phyloP scores from a whole-genome alignment of 2,888 invertebrate species.

The Panopea generosa region DNA sequence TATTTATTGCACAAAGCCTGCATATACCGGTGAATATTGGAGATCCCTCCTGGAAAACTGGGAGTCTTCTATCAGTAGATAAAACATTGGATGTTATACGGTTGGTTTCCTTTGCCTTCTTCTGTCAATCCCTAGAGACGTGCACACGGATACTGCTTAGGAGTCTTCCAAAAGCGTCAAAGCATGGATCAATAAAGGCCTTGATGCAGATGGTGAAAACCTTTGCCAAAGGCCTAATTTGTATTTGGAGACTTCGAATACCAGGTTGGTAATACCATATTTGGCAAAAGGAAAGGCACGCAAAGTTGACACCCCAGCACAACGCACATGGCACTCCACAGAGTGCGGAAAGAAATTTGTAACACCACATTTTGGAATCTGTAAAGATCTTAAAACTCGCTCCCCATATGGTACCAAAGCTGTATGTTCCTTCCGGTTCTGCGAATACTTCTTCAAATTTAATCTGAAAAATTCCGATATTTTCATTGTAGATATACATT shows the following conservation, averaged over 20 bases:
- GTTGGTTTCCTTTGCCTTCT: not conserved
- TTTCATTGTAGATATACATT: not conserved
- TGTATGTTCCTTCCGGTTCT: conserved; percentile 73
- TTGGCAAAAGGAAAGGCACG: conserved; percentile 87
- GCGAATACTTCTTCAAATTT: conserved; percentile 77
- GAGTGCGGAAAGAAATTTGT: conserved; percentile 89
- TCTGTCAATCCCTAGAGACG: conserved; percentile 33
- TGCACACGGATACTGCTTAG: conserved; percentile 60
- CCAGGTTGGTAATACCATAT: conserved; percentile 68
- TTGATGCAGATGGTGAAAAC: conserved; percentile 48
- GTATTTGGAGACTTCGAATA: conserved; percentile 52
- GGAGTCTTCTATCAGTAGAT: too few species aligned
- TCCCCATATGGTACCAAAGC: conserved; percentile 89
- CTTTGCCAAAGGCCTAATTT: conserved; percentile 50
- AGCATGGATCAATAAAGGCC: conserved; percentile 65
- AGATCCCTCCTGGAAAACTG: not conserved
- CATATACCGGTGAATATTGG: conserved; percentile 1
- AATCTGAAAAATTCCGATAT: conserved; percentile 86
- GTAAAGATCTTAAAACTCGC: conserved; percentile 86
- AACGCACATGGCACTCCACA: conserved; percentile 89
- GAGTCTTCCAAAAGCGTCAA: conserved; percentile 57
- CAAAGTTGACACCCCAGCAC: conserved; percentile 86
- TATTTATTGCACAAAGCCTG: not conserved
- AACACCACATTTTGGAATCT: conserved; percentile 88
- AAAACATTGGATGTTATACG: too few species aligned